Conservation (phyloP, 2,113 vertebrate genomes). For the Oxygymnocypris stewartii region DNA sequence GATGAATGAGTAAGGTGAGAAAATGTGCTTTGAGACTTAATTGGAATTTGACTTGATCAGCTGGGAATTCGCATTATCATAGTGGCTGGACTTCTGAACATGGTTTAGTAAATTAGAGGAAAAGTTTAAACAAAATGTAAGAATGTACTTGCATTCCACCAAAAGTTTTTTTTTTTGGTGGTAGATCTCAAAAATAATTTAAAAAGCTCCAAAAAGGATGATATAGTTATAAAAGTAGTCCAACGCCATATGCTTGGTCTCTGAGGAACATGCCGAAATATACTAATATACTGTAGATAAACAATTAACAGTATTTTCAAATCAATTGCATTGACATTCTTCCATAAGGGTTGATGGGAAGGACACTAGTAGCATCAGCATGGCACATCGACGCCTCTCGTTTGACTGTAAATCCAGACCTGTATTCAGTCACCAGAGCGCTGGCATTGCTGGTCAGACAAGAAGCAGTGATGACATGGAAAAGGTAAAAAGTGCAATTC, state of each 20-base stretch:
- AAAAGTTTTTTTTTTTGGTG: neutral
- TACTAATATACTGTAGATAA: neutral
- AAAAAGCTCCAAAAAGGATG: neutral
- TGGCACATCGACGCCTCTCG: conserved; percentile 81
- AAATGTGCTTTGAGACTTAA: neutral
- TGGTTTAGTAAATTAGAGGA: neutral
- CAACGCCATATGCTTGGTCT: neutral
- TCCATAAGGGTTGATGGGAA: conserved; percentile 88
- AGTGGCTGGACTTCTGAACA: neutral
- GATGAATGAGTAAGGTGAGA: conserved; percentile 1
- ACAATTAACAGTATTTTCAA: neutral
- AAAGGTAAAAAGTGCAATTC: conserved; percentile 63
- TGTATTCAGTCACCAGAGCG: conserved; percentile 78
- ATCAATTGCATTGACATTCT: conserved; percentile 11
- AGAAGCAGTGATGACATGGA: conserved; percentile 76
- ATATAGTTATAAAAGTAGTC: neutral
- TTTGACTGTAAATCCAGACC: conserved; percentile 86
- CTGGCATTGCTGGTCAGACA: conserved; percentile 78
- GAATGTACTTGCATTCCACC: neutral
- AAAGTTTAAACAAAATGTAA: neutral
- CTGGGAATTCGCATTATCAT: neutral
- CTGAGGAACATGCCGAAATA: neutral
- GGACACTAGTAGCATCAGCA: conserved; percentile 76
- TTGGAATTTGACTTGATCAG: neutral
- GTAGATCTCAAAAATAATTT: neutral